Conservation (phyloP, 2,888 invertebrate species). For the Euclidia mi region DNA sequence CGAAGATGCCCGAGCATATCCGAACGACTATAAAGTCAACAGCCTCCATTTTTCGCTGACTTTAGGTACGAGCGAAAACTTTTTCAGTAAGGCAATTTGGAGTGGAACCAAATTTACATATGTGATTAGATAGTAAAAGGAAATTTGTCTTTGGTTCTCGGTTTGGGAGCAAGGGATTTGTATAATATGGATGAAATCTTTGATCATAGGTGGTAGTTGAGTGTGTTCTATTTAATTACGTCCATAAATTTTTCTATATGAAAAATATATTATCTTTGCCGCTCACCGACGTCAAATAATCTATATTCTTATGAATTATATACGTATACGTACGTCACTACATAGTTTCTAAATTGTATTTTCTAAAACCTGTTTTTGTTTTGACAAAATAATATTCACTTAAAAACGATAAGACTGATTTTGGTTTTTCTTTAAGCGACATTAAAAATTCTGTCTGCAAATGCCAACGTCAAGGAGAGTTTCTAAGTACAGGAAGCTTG, state of each 20-base stretch:
- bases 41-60: slow-evolving; percentile 58
- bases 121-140: slow-evolving; percentile 60
- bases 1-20: slow-evolving; percentile 74
- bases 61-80: slow-evolving; percentile 56
- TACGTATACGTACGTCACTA: no score
- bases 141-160: slow-evolving; percentile 49
- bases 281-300: no score
- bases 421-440: no score
- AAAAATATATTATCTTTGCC: no score
- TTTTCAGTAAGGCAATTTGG: slow-evolving; percentile 62
- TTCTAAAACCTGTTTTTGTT: no score
- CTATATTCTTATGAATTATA: no score
- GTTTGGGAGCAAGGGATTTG: slow-evolving; percentile 38
- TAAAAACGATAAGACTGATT: no score
- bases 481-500: neutral
- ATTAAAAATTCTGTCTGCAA: neutral
- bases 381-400: no score
- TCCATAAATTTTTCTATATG: no score
- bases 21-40: slow-evolving; percentile 65
- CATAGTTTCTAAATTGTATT: no score
- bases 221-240: slow-evolving; percentile 13
- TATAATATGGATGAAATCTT: slow-evolving; percentile 46
- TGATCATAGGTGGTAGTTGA: slow-evolving; percentile 29
- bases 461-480: neutral
- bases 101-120: slow-evolving; percentile 59